Evolutionary conservation across 2,113 vertebrate species (phyloP).

Genomic region (Centropristis striata): DNA sequence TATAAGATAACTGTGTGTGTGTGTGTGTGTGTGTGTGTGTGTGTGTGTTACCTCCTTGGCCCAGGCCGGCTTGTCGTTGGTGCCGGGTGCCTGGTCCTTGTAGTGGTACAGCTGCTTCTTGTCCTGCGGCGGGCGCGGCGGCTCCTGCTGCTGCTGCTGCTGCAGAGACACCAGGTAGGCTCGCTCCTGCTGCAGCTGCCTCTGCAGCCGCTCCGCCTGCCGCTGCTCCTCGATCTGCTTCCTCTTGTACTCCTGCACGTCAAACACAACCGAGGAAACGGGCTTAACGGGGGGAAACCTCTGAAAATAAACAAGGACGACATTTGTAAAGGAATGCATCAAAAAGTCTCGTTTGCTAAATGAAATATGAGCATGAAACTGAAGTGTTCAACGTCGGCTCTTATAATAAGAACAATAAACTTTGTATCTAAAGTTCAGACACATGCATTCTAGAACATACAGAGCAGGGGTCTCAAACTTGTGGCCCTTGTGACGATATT

Average conservation of each 20-base stretch:
- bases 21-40: not conserved
- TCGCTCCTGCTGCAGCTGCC: constrained; percentile 96
- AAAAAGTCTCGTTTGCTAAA: too few species aligned
- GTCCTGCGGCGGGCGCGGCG: constrained; percentile 89
- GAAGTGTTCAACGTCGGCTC: too few species aligned
- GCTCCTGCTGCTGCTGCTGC: constrained; percentile 88
- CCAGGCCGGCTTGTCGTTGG: constrained; percentile 96
- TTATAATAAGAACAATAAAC: too few species aligned
- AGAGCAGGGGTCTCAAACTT: too few species aligned
- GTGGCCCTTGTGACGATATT: too few species aligned
- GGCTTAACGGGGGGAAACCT: too few species aligned
- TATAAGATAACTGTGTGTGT: not conserved
- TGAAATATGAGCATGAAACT: too few species aligned
- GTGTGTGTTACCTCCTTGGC: constrained; percentile 92
- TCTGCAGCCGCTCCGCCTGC: constrained; percentile 96
- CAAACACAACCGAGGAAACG: not conserved
- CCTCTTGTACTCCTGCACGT: constrained; percentile 94
- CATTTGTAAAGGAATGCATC: too few species aligned
- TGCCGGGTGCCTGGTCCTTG: constrained; percentile 94
- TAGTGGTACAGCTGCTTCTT: constrained; percentile 99
- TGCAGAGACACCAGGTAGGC: constrained; percentile 96
- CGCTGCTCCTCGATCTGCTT: constrained; percentile 99
- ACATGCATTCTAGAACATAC: too few species aligned
- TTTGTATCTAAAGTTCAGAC: too few species aligned
- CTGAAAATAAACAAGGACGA: too few species aligned